A percentile compares a stretch with the other conserved stretches of the same genome.
Conservation (phyloP, 2,797 vertebrate genomes). For the Epinephelus coioides region DNA sequence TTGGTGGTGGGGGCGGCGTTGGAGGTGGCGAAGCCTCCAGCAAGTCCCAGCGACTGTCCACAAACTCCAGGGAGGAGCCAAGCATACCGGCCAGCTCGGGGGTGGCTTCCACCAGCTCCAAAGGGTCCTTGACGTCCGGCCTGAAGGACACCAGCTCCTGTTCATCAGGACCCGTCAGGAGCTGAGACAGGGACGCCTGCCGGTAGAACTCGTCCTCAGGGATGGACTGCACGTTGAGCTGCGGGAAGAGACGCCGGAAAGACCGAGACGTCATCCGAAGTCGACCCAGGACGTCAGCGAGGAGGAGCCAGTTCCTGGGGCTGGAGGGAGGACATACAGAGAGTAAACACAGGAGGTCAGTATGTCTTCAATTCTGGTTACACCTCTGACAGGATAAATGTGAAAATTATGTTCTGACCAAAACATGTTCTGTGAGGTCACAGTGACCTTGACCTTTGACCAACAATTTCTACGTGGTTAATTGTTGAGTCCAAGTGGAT, state of each 20-base stretch:
- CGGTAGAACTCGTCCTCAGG: slow-evolving; percentile 92
- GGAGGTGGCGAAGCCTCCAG: slow-evolving; percentile 42
- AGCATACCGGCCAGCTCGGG: slow-evolving; percentile 91
- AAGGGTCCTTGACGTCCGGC: slow-evolving; percentile 90
- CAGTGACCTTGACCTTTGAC: too few species aligned
- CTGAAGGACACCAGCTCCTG: slow-evolving; percentile 86
- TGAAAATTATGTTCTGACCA: too few species aligned
- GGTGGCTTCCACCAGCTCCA: slow-evolving; percentile 95
- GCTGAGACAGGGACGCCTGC: slow-evolving; percentile 92
- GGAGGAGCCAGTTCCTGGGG: slow-evolving; percentile 94
- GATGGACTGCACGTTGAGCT: slow-evolving; percentile 91
- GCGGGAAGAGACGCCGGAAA: slow-evolving; percentile 92
- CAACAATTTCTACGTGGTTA: too few species aligned
- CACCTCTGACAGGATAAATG: too few species aligned
- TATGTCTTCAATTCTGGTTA: too few species aligned
- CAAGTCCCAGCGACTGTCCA: slow-evolving; percentile 85
- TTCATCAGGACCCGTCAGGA: slow-evolving; percentile 91
- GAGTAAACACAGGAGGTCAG: too few species aligned
- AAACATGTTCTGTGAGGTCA: too few species aligned
- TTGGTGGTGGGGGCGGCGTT: slow-evolving; percentile 9
- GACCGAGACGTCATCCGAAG: slow-evolving; percentile 92
- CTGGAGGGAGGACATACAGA: slow-evolving; percentile 70
- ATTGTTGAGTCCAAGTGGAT: too few species aligned
- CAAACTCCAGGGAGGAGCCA: slow-evolving; percentile 91
- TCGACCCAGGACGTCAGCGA: slow-evolving; percentile 91